phyloP scores from a whole-genome alignment of 2,113 vertebrate genomes.

The Lanius collurio region DNA sequence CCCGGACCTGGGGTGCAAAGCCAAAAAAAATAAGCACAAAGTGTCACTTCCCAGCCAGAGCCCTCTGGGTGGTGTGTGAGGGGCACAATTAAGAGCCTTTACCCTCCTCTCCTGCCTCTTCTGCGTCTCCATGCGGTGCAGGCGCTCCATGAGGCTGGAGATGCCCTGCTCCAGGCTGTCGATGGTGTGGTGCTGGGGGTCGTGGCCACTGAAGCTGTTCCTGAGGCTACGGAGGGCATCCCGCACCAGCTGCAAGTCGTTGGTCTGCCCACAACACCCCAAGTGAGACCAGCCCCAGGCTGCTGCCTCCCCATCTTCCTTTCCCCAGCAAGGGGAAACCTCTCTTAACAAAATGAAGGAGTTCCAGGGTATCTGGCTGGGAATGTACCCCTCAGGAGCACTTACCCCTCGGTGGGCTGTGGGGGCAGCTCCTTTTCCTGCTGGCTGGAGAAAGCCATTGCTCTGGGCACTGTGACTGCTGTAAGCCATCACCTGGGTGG shows the following conservation, averaged over 20 bases:
- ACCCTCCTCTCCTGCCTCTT: conserved; percentile 81
- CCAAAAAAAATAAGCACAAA: neutral
- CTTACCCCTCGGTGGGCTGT: conserved; percentile 78
- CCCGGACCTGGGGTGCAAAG: conserved; percentile 73
- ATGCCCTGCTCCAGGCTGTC: conserved; percentile 98
- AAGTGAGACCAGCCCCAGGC: neutral
- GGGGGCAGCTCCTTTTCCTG: conserved; percentile 74
- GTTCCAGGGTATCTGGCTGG: neutral
- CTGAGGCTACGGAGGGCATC: conserved; percentile 92
- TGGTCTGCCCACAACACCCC: conserved; percentile 72
- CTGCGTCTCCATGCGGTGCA: conserved; percentile 81
- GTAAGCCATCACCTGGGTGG: conserved; percentile 60
- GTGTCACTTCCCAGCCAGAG: fast-evolving
- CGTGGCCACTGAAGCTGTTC: conserved; percentile 91
- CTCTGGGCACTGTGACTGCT: conserved; percentile 74
- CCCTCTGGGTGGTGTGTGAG: neutral
- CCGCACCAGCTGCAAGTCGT: conserved; percentile 90
- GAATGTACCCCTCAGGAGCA: neutral
- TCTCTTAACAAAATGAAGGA: neutral
- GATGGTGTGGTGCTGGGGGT: conserved; percentile 96
- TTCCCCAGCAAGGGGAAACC: neutral
- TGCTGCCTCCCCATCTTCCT: neutral
- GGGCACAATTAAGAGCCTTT: neutral
- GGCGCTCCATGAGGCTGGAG: conserved; percentile 89
- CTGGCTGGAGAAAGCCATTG: conserved; percentile 82